Base-by-base conservation (phyloP, 1,140 invertebrate species). In the Delia radicum region DNA sequence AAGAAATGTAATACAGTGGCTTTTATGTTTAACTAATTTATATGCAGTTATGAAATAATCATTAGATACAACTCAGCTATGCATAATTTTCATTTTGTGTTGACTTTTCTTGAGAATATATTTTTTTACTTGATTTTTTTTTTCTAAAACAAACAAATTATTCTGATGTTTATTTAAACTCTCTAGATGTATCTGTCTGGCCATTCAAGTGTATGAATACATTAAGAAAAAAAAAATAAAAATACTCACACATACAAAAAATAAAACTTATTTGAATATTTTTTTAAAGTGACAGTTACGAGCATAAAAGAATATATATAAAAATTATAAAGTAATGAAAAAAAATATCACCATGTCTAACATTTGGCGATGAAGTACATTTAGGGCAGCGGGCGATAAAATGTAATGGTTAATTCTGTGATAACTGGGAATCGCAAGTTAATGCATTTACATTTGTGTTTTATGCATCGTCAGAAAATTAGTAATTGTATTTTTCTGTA, bases 11-110 rank as follows among this genome's bases (percentile, higher is more conserved):
- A 69, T 24, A 69, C 65, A 69, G 65, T 69, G 65, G 65, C 65
- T 21, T 69, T 69, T 69, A 31, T 67, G 28, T 69, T 69, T 69
- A 69, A 69, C 65, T 69, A 69, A 69, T 69, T 69, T 69, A 69
- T 69, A 69, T 69, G 65, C 65, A 69, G 65, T 69, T 69, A 69
- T 69, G 65, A 69, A 69, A 69, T 69, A 69, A 69, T 69, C 65
- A 69, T 69, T 69, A 69, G 24, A 33, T 69, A 33, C 65, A 69
- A 69, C 31, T 69, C 65, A 69, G 12, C 65, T 69, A 28, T 69
- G 65, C 65, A 69, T 69, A 69, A 69, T 69, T 29, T 67, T 31
- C n/a, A n/a, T n/a, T 67, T 12, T 27, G 13, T 18, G 48, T 67
- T 69, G 29, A 18, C 65, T 12, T 33, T 65, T 27, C 62, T 28